Evolutionary conservation across 2,888 invertebrate genomes (phyloP).

Genomic region (Brenthis ino): DNA sequence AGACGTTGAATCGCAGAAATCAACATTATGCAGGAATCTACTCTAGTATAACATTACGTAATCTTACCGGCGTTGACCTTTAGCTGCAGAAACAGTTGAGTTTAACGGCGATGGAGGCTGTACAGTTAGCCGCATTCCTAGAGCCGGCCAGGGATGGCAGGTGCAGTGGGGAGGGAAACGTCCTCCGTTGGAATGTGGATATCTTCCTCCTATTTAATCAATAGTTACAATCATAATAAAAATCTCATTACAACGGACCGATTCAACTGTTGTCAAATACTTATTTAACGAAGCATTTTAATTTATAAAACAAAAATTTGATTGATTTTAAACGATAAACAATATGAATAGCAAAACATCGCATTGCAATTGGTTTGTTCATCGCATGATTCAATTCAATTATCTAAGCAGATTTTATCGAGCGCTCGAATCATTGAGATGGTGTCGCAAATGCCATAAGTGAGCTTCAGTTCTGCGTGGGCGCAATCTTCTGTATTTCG

Average conservation of each 20-base stretch:
- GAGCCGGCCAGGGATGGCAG: constrained; percentile 56
- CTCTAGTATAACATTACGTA: constrained; percentile 54
- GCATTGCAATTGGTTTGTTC: constrained; percentile 35
- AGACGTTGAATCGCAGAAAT: constrained; percentile 16
- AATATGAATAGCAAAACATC: constrained; percentile 24
- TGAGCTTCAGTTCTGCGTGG: constrained; percentile 32
- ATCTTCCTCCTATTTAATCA: constrained; percentile 39
- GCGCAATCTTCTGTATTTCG: constrained; percentile 25
- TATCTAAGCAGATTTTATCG: constrained; percentile 38
- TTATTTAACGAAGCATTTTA: background rate
- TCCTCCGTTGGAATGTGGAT: constrained; percentile 53
- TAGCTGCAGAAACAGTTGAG: constrained; percentile 62
- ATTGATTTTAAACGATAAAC: constrained; percentile 3
- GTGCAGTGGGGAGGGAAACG: constrained; percentile 48
- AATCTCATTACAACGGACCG: background rate
- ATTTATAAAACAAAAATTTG: background rate
- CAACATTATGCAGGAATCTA: constrained; percentile 48
- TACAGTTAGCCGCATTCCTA: constrained; percentile 77
- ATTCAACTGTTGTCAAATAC: background rate
- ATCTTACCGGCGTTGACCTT: constrained; percentile 57
- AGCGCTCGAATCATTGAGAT: constrained; percentile 29
- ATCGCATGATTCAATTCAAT: constrained; percentile 38
- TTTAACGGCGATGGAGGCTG: constrained; percentile 74
- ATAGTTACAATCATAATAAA: constrained; percentile 9
- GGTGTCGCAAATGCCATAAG: constrained; percentile 38